Evolutionary conservation across 30 jellyfish, hydroid and myxozoan genomes (phyloP), one percentile per base, ranked within the genome.

Genomic region (Chironex yamaguchii): DNA sequence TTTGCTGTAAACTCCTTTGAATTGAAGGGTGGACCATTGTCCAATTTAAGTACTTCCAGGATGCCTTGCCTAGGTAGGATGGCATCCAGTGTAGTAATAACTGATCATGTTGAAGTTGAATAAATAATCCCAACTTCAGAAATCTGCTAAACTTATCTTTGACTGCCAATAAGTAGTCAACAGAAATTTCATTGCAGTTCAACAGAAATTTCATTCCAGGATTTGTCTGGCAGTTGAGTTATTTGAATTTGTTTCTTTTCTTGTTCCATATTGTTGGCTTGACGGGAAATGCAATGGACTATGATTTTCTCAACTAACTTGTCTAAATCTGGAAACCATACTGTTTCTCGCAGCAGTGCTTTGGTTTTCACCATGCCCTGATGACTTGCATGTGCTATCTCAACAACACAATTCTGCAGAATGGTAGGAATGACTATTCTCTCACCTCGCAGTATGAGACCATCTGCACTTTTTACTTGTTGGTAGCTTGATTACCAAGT

Each of bases 21-120:
- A n/a, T 50, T 28, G 26, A 76, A 52, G 31, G 89, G 81, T 14
- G 89, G 80, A 6, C 89, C 80, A 34, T 76, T 52, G 79, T 52
- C 89, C 25, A 36, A 1, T 23, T 1, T 73, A n/a, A n/a, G n/a
- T n/a, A 24, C 20, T 21, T 3, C 13, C 11, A 22, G 3, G n/a
- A 50, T 25, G n/a, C n/a, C n/a, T n/a, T 51, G 65, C 24, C 78
- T 25, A n/a, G 82, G 42, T 9, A 76, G 34, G 20, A 54, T 51
- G 0, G 65, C 78, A 51, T 76, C 65, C 0, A 76, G 78, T 35
- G 32, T 51, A 21, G 76, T 32, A 0, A 52, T 76, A 23, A 50
- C 35, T n/a, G 33, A 42, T 27, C 17, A 25, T 50, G 82, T 78
- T 9, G 81, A 49, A n/a, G 80, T 76, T 13, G 81, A 49, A 36